Conservation (phyloP, 2,888 invertebrate species). For the Melipona beecheii region DNA sequence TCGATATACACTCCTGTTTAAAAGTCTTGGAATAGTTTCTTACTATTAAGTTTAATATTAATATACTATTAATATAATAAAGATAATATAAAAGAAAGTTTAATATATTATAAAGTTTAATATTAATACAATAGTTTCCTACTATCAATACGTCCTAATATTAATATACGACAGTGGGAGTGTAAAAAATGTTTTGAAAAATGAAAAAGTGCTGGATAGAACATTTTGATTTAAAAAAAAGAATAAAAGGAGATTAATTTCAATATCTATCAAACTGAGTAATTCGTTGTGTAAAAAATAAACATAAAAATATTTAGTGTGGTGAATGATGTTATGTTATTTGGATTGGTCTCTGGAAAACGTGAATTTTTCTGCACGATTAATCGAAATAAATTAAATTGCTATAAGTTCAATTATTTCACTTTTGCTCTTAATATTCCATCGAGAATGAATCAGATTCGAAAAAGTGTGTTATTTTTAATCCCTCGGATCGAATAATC, state of each 20-base stretch:
- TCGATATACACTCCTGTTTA: no score
- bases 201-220: background rate
- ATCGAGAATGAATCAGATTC: conserved; percentile 1
- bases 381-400: background rate
- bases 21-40: no score
- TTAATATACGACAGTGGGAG: no score
- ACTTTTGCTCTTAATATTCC: background rate
- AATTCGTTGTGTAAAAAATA: background rate
- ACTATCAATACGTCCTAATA: no score
- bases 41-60: no score
- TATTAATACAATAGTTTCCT: no score
- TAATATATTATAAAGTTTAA: no score
- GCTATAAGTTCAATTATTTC: background rate
- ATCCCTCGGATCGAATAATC: background rate
- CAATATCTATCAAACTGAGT: background rate
- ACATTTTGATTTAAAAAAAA: no score
- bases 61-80: no score
- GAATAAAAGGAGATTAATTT: background rate
- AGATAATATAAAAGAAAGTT: no score
- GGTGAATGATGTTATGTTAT: background rate
- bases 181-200: background rate
- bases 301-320: background rate
- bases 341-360: background rate
- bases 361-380: background rate
- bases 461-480: no score